phyloP scores from a whole-genome alignment of 2,113 vertebrate species.

The Pao palembangensis region DNA sequence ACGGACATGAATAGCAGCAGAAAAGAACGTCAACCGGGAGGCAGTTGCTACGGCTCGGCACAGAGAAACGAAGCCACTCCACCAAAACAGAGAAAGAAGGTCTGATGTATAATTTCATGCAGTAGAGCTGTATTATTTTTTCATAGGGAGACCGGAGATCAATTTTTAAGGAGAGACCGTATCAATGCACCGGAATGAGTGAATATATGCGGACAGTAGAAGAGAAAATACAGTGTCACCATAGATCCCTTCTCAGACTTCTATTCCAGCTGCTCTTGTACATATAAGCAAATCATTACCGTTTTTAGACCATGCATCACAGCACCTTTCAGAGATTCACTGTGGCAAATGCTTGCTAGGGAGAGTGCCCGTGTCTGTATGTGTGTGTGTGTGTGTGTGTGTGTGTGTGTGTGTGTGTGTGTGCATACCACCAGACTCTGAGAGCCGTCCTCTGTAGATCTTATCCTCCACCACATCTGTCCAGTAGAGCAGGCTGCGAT shows the following conservation, averaged over 20 bases:
- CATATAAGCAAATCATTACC: constrained; percentile 17
- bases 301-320: constrained; percentile 11
- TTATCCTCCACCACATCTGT: constrained; percentile 99
- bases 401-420: background rate
- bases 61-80: constrained; percentile 8
- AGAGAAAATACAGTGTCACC: constrained; percentile 28
- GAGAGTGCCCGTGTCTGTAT: background rate
- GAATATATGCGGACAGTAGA: constrained; percentile 10
- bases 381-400: background rate
- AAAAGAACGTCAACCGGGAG: too few relatives aligned
- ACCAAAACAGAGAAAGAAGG: constrained; percentile 18
- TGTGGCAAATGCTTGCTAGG: constrained; percentile 5
- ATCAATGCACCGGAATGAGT: constrained; percentile 13
- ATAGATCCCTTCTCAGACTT: background rate
- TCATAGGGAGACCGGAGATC: constrained; percentile 19
- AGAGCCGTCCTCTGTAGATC: constrained; percentile 95
- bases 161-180: constrained; percentile 11
- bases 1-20: background rate
- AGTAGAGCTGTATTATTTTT: constrained; percentile 16
- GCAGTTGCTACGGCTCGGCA: background rate
- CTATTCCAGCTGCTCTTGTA: constrained; percentile 3
- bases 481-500: constrained; percentile 95
- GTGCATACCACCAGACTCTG: constrained; percentile 86
- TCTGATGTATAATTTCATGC: constrained; percentile 33
- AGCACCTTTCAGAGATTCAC: background rate